Evolutionary conservation across 2,797 vertebrate species (phyloP).

Genomic region (Distichodus sexfasciatus): DNA sequence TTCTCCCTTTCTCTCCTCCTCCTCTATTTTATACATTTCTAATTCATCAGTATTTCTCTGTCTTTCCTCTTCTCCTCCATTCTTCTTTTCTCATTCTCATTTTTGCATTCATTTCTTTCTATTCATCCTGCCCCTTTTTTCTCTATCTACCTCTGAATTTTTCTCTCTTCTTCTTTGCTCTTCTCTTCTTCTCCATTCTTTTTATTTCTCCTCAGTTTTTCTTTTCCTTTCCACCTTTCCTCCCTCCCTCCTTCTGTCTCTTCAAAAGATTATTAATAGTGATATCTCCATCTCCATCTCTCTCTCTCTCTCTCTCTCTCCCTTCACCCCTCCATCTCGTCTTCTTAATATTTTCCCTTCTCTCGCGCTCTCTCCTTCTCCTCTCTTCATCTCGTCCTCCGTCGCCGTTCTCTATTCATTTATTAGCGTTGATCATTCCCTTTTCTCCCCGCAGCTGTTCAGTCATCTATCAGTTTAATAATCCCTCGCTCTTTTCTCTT

Average conservation of each 20-base stretch:
- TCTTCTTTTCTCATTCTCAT: no score
- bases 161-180: conserved; percentile 4
- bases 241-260: conserved; percentile 23
- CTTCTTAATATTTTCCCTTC: conserved; percentile 1
- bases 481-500: conserved; percentile 52
- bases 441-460: conserved; percentile 72
- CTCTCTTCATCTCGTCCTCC: conserved; percentile 48
- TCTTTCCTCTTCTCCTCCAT: no score
- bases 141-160: not conserved
- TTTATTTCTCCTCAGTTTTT: no score
- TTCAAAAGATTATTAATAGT: conserved; percentile 56
- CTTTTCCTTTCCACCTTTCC: not conserved
- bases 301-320: conserved; percentile 15
- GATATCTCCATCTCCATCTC: conserved; percentile 36
- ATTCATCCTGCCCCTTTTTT: conserved; percentile 59
- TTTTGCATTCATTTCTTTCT: conserved; percentile 49
- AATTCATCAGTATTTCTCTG: no score
- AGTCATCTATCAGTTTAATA: conserved; percentile 79
- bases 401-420: conserved; percentile 75
- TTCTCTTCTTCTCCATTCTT: no score
- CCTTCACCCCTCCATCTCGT: conserved; percentile 22
- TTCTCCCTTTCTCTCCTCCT: no score
- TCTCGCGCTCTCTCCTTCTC: conserved; percentile 22
- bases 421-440: conserved; percentile 78
- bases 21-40: no score